phyloP scores from a whole-genome alignment of 2,888 invertebrate genomes.

The Sphaerophoria rueppellii region DNA sequence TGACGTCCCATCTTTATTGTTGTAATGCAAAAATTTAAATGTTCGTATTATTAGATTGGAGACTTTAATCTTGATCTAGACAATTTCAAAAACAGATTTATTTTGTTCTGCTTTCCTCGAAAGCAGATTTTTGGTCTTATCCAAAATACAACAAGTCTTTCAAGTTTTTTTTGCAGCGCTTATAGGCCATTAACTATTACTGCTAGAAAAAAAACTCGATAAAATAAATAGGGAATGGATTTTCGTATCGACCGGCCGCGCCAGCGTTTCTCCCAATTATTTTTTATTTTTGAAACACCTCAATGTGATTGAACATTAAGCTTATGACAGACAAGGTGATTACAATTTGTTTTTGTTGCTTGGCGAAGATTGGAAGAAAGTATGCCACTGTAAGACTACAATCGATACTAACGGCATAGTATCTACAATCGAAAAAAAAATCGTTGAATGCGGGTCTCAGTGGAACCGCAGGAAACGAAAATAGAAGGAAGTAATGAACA shows the following conservation, averaged over 20 bases:
- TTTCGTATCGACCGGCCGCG: background rate
- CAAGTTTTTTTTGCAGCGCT: background rate
- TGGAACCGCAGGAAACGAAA: no score
- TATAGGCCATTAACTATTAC: constrained; percentile 22
- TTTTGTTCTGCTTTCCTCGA: no score
- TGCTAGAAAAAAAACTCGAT: constrained; percentile 7
- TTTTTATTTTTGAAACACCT: constrained; percentile 14
- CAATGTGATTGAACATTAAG: constrained; percentile 28
- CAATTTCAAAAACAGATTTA: no score
- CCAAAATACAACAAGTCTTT: no score
- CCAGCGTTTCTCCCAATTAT: background rate
- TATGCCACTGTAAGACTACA: background rate
- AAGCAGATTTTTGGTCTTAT: no score
- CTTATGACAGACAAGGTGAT: constrained; percentile 27
- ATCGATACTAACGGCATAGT: background rate
- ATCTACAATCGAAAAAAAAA: background rate
- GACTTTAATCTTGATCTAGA: no score
- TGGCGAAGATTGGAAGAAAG: background rate
- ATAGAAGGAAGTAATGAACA: no score
- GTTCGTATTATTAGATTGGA: no score
- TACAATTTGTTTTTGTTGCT: constrained; percentile 14
- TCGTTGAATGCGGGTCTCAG: no score
- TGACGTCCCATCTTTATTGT: no score
- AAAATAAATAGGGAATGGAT: constrained; percentile 13
- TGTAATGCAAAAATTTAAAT: no score